Conservation (phyloP, 2,113 vertebrate species). For the Leptocoma aspasia region DNA sequence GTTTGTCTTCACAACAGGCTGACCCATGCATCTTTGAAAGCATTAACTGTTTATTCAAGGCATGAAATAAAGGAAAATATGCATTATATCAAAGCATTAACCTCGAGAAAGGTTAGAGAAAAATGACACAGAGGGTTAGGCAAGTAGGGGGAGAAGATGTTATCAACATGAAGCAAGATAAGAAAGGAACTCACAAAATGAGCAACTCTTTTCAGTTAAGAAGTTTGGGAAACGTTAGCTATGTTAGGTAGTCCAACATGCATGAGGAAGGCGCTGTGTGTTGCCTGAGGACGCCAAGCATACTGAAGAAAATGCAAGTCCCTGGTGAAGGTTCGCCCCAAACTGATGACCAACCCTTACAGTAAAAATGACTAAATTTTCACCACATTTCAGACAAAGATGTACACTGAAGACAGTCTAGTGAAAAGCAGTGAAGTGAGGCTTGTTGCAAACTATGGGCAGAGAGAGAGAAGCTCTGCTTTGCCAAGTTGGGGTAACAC, state of each 20-base stretch:
- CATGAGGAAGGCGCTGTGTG: rapidly evolving
- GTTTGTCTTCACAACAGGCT: not conserved
- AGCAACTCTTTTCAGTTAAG: not conserved
- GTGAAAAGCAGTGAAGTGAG: not conserved
- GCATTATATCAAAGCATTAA: not conserved
- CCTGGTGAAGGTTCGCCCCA: not conserved
- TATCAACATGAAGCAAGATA: not conserved
- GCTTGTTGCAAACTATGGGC: not conserved
- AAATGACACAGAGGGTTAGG: not conserved
- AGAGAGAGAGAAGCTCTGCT: rapidly evolving
- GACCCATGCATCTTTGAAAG: not conserved
- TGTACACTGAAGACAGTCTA: not conserved
- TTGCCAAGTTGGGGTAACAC: not conserved
- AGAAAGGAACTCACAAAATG: not conserved
- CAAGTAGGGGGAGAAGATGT: not conserved
- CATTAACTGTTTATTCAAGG: not conserved
- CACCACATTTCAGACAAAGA: not conserved
- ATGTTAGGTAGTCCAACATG: rapidly evolving
- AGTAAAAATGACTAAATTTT: not conserved
- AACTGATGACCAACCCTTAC: not conserved
- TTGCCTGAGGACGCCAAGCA: not conserved
- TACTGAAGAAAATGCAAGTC: not conserved
- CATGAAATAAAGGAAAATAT: not conserved
- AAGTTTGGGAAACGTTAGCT: not conserved
- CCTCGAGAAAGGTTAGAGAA: not conserved